A percentile compares a stretch with the other conserved stretches of the same genome.
These are phyloP conservation scores for Saturnia pavonia DNA, from an alignment of 2,888 invertebrate species.

Conservation along the genomic window DNA sequence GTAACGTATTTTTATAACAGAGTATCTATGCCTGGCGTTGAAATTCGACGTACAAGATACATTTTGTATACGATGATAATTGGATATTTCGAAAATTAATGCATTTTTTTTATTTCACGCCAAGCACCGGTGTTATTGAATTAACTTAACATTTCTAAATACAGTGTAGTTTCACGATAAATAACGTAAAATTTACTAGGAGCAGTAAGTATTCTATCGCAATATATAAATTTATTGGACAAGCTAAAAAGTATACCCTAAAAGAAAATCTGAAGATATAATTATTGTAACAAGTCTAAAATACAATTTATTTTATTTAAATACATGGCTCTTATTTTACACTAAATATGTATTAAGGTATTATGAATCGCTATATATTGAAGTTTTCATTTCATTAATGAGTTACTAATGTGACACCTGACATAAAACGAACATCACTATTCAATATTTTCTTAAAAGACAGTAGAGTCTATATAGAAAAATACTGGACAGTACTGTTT, in stretches of 20 bases:
- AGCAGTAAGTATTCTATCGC: neutral
- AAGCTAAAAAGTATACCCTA: neutral
- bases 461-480: neutral
- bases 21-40: neutral
- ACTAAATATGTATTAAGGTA: neutral
- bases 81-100: neutral
- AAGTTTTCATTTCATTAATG: neutral
- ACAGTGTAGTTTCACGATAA: neutral
- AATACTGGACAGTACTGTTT: neutral
- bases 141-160: neutral
- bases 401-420: neutral
- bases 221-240: neutral
- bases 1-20: conserved; percentile 45
- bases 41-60: neutral
- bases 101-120: neutral
- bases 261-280: neutral
- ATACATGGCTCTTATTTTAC: conserved; percentile 1
- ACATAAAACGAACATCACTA: neutral
- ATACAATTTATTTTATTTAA: neutral
- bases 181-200: neutral
- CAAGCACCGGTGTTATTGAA: neutral
- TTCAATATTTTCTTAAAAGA: neutral
- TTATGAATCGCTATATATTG: neutral
- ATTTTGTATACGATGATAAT: neutral
- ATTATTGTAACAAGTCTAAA: neutral